Evolutionary conservation across 2,113 vertebrate species (phyloP).

Genomic region (Castor canadensis): DNA sequence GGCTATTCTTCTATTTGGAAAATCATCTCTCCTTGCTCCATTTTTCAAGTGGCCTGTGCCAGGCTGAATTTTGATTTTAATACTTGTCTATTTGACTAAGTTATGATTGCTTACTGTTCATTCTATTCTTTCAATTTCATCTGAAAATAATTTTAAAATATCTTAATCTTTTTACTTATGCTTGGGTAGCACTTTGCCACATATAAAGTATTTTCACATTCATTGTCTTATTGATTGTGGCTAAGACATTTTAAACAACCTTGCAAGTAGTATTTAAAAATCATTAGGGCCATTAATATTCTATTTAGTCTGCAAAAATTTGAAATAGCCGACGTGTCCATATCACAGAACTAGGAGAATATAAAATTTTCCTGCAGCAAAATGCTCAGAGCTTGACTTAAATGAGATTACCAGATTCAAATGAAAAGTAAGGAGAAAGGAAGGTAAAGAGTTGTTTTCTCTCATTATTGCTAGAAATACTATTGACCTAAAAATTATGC

Average conservation of each 20-base stretch:
- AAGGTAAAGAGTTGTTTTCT: background rate
- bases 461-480: slow-evolving; percentile 34
- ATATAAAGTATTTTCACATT: slow-evolving; percentile 66
- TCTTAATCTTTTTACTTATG: slow-evolving; percentile 33
- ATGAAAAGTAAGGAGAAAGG: background rate
- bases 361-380: slow-evolving; percentile 59
- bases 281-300: slow-evolving; percentile 77
- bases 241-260: slow-evolving; percentile 76
- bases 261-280: slow-evolving; percentile 76
- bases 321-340: slow-evolving; percentile 65
- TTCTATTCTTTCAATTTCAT: slow-evolving; percentile 23
- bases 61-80: slow-evolving; percentile 39
- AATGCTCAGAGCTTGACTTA: slow-evolving; percentile 35
- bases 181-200: background rate
- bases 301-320: slow-evolving; percentile 74
- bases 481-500: too few species aligned
- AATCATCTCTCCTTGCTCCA: slow-evolving; percentile 3
- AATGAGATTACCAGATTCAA: background rate
- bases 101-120: background rate
- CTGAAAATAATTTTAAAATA: background rate
- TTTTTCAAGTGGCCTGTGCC: background rate
- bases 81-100: background rate
- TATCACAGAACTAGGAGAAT: slow-evolving; percentile 53
- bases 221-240: slow-evolving; percentile 68
- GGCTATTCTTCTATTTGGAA: slow-evolving; percentile 38